A percentile compares a stretch with the other conserved stretches of the same genome.
Evolutionary conservation across 2,888 invertebrate genomes (phyloP).

Genomic region (Bimastos eiseni): DNA sequence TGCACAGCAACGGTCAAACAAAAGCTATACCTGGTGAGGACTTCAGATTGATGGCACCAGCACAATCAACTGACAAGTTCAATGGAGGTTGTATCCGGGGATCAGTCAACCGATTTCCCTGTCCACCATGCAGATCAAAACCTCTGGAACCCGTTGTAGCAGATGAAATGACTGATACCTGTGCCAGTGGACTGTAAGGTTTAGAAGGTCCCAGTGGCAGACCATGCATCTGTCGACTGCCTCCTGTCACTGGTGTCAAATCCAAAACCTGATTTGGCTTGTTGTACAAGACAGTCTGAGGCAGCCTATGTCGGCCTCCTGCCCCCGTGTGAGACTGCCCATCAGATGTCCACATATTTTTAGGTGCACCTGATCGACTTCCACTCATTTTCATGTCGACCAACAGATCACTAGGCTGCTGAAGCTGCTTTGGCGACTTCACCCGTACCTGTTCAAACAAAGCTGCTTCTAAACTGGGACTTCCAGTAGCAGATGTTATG

Average conservation of each 20-base stretch:
- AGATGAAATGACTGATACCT: neutral
- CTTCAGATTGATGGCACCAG: slow-evolving; percentile 20
- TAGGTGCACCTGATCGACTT: neutral
- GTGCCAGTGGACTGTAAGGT: neutral
- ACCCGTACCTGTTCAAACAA: neutral
- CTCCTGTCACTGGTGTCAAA: slow-evolving; percentile 8
- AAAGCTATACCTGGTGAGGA: slow-evolving; percentile 18
- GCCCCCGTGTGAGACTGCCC: neutral
- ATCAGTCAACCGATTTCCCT: neutral
- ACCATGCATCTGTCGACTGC: neutral
- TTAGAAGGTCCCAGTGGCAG: neutral
- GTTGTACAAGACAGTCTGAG: slow-evolving; percentile 5
- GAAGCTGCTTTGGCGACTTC: neutral
- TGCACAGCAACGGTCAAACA: neutral
- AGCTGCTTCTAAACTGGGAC: slow-evolving; percentile 10
- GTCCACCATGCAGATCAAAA: neutral
- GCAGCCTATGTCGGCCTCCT: neutral
- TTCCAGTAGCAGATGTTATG: neutral
- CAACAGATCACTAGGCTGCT: neutral
- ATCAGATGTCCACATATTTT: neutral
- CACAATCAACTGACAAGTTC: slow-evolving; percentile 20
- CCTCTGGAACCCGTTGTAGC: neutral
- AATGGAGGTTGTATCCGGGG: slow-evolving; percentile 8
- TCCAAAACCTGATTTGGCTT: slow-evolving; percentile 19
- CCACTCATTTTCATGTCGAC: neutral